These are phyloP conservation scores for Clivina fossor DNA, from an alignment of 2,888 invertebrate species.

Conservation along the genomic window DNA sequence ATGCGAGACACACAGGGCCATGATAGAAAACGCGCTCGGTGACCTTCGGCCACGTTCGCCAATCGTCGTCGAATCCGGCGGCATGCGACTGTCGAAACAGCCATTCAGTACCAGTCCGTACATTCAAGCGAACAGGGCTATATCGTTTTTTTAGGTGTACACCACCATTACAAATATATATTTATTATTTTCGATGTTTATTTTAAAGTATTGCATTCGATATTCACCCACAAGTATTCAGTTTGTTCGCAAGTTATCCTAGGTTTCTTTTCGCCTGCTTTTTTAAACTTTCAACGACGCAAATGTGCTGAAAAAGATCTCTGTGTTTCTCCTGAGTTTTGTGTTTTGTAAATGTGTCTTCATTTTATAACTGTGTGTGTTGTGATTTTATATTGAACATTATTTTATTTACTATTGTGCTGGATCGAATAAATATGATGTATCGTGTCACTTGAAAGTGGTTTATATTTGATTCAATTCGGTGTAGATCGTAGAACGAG, in stretches of 20 bases:
- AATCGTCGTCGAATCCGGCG: conserved; percentile 25
- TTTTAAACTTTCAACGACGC: conserved; percentile 9
- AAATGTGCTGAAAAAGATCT: too few species aligned
- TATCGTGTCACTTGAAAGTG: conserved; percentile 19
- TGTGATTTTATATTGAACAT: conserved; percentile 4
- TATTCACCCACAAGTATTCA: conserved; percentile 3
- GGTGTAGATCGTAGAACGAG: too few species aligned
- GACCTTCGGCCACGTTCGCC: conserved; percentile 10
- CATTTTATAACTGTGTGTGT: conserved; percentile 8
- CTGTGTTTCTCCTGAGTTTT: conserved; percentile 9
- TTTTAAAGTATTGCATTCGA: conserved; percentile 4
- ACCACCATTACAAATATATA: neutral
- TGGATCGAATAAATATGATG: conserved; percentile 13
- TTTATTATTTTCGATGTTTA: conserved; percentile 12
- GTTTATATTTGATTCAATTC: conserved; percentile 12
- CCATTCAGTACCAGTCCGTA: conserved; percentile 21
- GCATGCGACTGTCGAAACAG: conserved; percentile 28
- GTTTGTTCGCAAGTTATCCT: neutral
- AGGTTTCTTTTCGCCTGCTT: neutral
- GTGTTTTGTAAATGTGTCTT: conserved; percentile 17
- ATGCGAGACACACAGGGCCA: conserved; percentile 26
- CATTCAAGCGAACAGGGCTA: neutral
- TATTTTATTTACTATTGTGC: neutral
- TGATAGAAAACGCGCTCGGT: conserved; percentile 17
- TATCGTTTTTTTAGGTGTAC: neutral